Conservation (phyloP, 2,888 invertebrate species). For the Xestobium rufovillosum region DNA sequence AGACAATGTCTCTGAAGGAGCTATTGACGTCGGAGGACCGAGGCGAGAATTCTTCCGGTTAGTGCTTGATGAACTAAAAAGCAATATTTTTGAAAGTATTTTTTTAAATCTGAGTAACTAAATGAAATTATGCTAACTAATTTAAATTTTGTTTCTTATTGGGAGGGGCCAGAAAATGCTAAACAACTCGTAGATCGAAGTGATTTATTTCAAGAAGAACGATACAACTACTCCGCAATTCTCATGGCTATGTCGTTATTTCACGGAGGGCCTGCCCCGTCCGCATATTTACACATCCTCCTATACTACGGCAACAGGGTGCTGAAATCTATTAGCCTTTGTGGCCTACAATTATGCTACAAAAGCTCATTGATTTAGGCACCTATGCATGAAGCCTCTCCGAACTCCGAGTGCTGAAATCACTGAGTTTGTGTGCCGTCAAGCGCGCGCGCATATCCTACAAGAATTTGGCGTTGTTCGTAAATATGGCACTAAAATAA, state of each 20-base stretch:
- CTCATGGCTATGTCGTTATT: slow-evolving; percentile 2
- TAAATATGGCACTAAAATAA: too few relatives aligned
- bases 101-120: slow-evolving; percentile 1
- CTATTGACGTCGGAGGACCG: slow-evolving; percentile 2
- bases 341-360: too few relatives aligned
- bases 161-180: slow-evolving; percentile 3
- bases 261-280: slow-evolving; percentile 2
- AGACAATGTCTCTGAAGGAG: slow-evolving; percentile 3
- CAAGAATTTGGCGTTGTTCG: too few relatives aligned
- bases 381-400: too few relatives aligned
- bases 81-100: slow-evolving; percentile 2
- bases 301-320: too few relatives aligned
- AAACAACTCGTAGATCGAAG: not conserved
- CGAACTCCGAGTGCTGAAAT: too few relatives aligned
- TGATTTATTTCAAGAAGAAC: slow-evolving; percentile 1
- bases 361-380: too few relatives aligned
- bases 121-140: not conserved
- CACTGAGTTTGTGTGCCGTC: too few relatives aligned
- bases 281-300: too few relatives aligned
- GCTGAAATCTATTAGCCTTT: too few relatives aligned
- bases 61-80: slow-evolving; percentile 1
- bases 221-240: not conserved
- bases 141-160: too few relatives aligned
- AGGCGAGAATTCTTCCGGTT: slow-evolving; percentile 2
- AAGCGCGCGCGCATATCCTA: too few relatives aligned